Percentiles rank a stretch among this genome's conserved stretches.
Evolutionary conservation across 2,113 vertebrate species (phyloP).

Genomic region (Dromiciops gliroides): DNA sequence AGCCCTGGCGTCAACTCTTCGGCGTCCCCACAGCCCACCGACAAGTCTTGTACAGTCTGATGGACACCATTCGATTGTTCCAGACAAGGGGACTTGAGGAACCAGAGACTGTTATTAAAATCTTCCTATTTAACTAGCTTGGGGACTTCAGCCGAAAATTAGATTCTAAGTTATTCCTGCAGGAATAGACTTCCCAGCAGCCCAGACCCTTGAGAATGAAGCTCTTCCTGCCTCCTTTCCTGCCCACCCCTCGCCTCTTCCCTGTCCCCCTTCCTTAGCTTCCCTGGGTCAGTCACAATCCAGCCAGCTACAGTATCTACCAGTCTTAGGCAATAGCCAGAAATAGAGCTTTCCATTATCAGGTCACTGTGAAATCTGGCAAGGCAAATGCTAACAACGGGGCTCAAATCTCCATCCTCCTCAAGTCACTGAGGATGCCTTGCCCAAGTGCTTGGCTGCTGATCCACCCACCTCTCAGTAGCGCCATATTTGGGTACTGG

Average conservation of each 20-base stretch:
- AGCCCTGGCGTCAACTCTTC: conserved; percentile 90
- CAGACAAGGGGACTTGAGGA: conserved; percentile 52
- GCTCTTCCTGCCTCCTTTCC: conserved; percentile 52
- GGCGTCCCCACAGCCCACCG: conserved; percentile 89
- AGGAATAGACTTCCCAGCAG: conserved; percentile 69
- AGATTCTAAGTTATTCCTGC: conserved; percentile 73
- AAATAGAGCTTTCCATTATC: conserved; percentile 11
- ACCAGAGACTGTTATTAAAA: conserved; percentile 59
- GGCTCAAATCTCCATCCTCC: conserved; percentile 4
- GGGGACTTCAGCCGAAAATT: conserved; percentile 76
- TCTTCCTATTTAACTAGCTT: conserved; percentile 74
- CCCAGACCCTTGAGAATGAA: conserved; percentile 58
- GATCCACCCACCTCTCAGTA: conserved; percentile 42
- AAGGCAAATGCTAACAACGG: conserved; percentile 41
- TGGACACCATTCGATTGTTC: conserved; percentile 62
- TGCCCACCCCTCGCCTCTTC: background rate
- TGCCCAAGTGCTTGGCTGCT: conserved; percentile 40
- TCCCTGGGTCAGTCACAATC: background rate
- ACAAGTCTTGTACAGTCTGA: conserved; percentile 97
- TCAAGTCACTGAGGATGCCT: conserved; percentile 58
- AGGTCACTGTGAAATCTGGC: conserved; percentile 78
- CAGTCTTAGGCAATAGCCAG: conserved; percentile 55
- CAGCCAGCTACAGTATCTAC: conserved; percentile 54
- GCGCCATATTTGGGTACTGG: conserved; percentile 74
- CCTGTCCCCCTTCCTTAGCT: conserved; percentile 5